Base-by-base conservation (phyloP, 2,888 invertebrate genomes). In the Seira sanloemensis region DNA sequence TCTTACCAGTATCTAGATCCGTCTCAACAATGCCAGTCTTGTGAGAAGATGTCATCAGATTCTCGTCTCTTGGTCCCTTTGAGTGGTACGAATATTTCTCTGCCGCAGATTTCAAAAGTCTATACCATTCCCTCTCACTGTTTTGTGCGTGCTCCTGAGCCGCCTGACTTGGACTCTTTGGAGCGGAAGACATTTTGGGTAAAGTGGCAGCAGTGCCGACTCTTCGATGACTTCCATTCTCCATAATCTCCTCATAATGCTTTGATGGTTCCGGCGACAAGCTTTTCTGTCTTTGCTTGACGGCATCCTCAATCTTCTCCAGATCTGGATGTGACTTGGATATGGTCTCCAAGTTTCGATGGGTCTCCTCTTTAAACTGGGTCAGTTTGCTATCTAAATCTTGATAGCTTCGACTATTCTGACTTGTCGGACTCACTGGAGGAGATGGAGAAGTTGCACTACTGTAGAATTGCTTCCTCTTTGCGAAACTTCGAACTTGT, bases 1-100 rank as follows among this genome's bases (percentile, higher is more conserved):
- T 18, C 87, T 86, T 86, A 89, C 89, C 89, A 37, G 89, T 88
- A 85, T 89, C 89, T 77, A 89, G 88, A 85, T 89, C 89, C 80
- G 89, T 89, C 75, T 89, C 89, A 21, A 89, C 88, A 86, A 89
- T 87, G 54, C 88, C 89, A 78, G 88, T 88, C 78, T 85, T 85
- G 77, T 75, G 72, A 21, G 75, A 69, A 54, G 62, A 66, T 72
- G 69, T 50, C 27, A 46, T 46, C 21, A 76, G 25, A 62, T 58
- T 75, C 4, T 85, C 80, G 78, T 85, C 73, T 65, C 68, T 86
- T 84, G 78, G 79, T 75, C 72, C 85, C 82, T 65, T 88, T 9
- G 62, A 62, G 69, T 86, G 86, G 62, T 87, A 86, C 27, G 88
- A 88, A 81, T 88, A 88, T 78, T 88, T 88, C 66, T 89, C 89